Percentiles rank a stretch among this genome's conserved stretches.
Conservation (phyloP, 2,113 vertebrate genomes). For the Coregonus clupeaformis region DNA sequence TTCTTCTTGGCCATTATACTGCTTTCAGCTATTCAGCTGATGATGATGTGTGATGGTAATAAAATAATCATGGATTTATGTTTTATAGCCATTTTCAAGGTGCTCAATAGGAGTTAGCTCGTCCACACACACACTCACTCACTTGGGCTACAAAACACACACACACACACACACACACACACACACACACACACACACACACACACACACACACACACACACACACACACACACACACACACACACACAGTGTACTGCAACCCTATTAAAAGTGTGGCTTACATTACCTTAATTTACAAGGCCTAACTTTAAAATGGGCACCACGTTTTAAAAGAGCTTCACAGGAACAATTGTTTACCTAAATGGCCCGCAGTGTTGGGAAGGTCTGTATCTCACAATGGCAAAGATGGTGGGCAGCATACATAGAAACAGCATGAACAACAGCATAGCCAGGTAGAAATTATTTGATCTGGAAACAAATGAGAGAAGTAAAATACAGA, state of each 20-base stretch:
- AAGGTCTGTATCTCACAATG: slow-evolving; percentile 90
- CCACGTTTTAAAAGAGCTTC: background rate
- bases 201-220: too few species aligned
- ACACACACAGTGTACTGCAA: too few species aligned
- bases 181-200: too few species aligned
- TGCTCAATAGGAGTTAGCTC: background rate
- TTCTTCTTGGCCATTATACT: background rate
- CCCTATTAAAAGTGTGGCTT: slow-evolving; percentile 3
- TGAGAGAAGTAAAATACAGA: background rate
- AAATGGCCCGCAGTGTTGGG: slow-evolving; percentile 90
- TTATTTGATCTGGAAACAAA: slow-evolving; percentile 88
- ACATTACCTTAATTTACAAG: slow-evolving; percentile 7
- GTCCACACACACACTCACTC: background rate
- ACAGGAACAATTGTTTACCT: slow-evolving; percentile 75
- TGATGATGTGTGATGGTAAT: background rate
- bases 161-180: too few species aligned
- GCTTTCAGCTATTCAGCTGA: slow-evolving; percentile 4
- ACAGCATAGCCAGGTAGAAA: slow-evolving; percentile 95
- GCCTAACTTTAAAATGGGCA: background rate
- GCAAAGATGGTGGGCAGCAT: slow-evolving; percentile 97
- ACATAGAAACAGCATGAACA: slow-evolving; percentile 97
- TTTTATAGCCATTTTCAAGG: background rate
- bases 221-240: too few species aligned
- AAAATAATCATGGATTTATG: too few species aligned
- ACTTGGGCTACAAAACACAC: too few species aligned